Evolutionary conservation across 1,140 invertebrate genomes (phyloP), one percentile per base, ranked within the genome.

Genomic region (Phymorhynchus buccinoides): DNA sequence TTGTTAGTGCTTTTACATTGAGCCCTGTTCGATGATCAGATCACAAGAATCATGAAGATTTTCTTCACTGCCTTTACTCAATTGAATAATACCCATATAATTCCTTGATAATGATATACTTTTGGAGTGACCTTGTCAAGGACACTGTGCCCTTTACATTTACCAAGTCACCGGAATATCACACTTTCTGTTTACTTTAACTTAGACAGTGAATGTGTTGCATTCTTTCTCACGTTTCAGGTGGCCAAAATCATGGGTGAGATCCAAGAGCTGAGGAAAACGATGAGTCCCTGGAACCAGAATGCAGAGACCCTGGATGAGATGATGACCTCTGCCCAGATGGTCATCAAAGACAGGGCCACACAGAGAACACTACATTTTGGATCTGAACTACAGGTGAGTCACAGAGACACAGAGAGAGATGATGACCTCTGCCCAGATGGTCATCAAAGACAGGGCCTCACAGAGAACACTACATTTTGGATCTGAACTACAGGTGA

Each of bases 311-410:
- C 83, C 9, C 81, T 93, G 27, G 92, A 93, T 86, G 90, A 91
- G 39, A 85, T 91, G 37, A 91, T 93, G 91, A 86, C 79, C 12
- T 84, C 75, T 22, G 87, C 92, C 22, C 89, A 92, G 80, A 85
- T 92, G 82, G 88, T 88, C 12, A 90, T 93, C n/a, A 92, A 91
- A 77, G 92, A 93, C 77, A 80, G 91, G 39, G 91, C 90, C 12
- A 90, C 90, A 68, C 91, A 91, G 78, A 88, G 90, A 48, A 90
- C 89, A 0, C 83, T 92, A 9, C 89, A 91, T 73, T 92, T 92
- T 87, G 88, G 88, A 27, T 87, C 90, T n/a, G 92, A 92, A 83
- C 82, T 91, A 14, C 89, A 91, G 66, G 75, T 78, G n/a, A 52
- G 7, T n/a, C n/a, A n/a, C 89, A 3, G 87, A 90, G 7, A 62